phyloP scores from a whole-genome alignment of 1,140 invertebrate genomes.

The Orchestia grillus region DNA sequence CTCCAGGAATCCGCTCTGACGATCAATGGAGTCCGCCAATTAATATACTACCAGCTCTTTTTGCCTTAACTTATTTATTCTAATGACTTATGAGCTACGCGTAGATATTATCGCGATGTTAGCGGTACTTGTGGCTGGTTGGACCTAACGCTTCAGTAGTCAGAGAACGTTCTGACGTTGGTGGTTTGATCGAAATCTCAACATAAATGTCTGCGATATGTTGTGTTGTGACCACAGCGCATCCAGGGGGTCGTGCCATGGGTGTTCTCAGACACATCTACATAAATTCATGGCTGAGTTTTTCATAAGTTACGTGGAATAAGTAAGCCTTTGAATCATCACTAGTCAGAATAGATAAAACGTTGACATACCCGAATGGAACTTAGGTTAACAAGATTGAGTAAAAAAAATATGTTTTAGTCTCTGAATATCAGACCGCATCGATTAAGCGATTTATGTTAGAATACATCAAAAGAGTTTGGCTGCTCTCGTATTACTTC shows the following conservation, averaged over 20 bases:
- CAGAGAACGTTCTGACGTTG: too few species aligned
- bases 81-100: not conserved
- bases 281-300: not conserved
- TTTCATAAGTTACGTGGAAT: not conserved
- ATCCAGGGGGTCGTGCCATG: not conserved
- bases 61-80: not conserved
- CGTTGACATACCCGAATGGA: not conserved
- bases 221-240: not conserved
- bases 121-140: not conserved
- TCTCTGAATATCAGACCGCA: not conserved
- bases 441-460: not conserved
- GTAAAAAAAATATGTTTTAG: not conserved
- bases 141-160: not conserved
- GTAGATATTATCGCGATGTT: not conserved
- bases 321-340: not conserved
- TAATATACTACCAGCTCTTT: constrained; percentile 10
- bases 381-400: not conserved
- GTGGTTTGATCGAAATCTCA: too few species aligned
- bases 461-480: not conserved
- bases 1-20: not conserved
- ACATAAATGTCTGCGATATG: not conserved
- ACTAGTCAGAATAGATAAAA: not conserved
- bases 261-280: not conserved
- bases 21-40: not conserved
- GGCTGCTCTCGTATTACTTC: not conserved